Conservation (phyloP, 2,888 invertebrate genomes). For the Spisula solida region DNA sequence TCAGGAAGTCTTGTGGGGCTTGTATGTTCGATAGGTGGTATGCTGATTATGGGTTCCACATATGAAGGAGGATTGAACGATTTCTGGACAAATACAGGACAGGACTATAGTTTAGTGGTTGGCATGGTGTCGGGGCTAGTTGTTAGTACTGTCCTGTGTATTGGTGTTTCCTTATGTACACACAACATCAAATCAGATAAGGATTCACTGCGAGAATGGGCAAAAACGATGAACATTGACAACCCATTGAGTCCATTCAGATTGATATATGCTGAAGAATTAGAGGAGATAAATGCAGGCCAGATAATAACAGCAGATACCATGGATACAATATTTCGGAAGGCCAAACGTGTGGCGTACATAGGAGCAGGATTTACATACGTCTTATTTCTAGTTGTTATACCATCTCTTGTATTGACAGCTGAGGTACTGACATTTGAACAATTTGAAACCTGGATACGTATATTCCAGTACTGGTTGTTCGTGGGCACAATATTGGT, state of each 20-base stretch:
- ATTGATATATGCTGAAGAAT: constrained; percentile 76
- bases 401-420: constrained; percentile 63
- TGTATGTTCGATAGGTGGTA: constrained; percentile 70
- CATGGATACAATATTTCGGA: constrained; percentile 70
- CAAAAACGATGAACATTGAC: constrained; percentile 79
- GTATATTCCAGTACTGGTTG: constrained; percentile 65
- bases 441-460: constrained; percentile 67
- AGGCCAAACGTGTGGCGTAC: constrained; percentile 56
- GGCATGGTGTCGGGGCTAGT: constrained; percentile 75
- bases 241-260: constrained; percentile 80
- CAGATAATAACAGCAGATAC: constrained; percentile 58
- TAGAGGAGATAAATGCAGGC: constrained; percentile 66
- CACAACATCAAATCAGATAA: constrained; percentile 70
- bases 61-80: constrained; percentile 78
- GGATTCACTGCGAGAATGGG: constrained; percentile 76
- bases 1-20: constrained; percentile 78
- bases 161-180: constrained; percentile 78
- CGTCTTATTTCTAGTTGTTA: constrained; percentile 58
- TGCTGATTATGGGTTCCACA: constrained; percentile 76
- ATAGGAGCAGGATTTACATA: constrained; percentile 63
- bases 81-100: constrained; percentile 77
- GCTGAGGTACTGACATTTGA: constrained; percentile 60
- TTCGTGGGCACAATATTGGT: constrained; percentile 66
- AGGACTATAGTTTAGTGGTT: constrained; percentile 78
- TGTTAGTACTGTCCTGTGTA: constrained; percentile 74